Percentiles rank a stretch among this genome's conserved stretches.
Conservation (phyloP, 1,140 invertebrate genomes). For the Macrocentrus cingulum region DNA sequence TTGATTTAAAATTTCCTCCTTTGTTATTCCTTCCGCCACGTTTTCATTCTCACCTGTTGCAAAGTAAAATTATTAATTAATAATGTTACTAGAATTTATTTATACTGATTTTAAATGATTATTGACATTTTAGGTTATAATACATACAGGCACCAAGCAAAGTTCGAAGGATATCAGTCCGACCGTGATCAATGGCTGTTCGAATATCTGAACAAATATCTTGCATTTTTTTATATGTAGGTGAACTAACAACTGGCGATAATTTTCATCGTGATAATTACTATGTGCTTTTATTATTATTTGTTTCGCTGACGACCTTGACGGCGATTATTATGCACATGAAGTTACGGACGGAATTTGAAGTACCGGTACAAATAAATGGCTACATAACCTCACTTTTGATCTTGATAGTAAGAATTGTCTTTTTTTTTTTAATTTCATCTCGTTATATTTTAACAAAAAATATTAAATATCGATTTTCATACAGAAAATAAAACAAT, state of each 20-base stretch:
- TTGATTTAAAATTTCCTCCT: conserved; percentile 60
- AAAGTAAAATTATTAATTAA: conserved; percentile 8
- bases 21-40: conserved; percentile 47
- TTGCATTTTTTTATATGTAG: conserved; percentile 46
- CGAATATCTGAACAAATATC: conserved; percentile 60
- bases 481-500: too few species aligned
- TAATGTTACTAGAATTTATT: not conserved
- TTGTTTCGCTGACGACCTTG: not conserved
- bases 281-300: not conserved
- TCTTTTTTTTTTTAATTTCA: too few species aligned
- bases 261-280: not conserved
- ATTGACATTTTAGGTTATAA: too few species aligned
- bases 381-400: too few species aligned
- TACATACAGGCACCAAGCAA: conserved; percentile 65
- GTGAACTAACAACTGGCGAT: conserved; percentile 12
- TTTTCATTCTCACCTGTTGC: conserved; percentile 46
- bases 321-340: not conserved
- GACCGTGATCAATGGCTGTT: conserved; percentile 63
- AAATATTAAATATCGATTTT: too few species aligned
- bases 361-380: too few species aligned
- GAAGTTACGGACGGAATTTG: not conserved
- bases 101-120: conserved; percentile 6
- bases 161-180: conserved; percentile 66
- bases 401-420: too few species aligned
- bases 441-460: too few species aligned